Conservation (phyloP, 2,797 vertebrate species). For the Sylvilagus floridanus region DNA sequence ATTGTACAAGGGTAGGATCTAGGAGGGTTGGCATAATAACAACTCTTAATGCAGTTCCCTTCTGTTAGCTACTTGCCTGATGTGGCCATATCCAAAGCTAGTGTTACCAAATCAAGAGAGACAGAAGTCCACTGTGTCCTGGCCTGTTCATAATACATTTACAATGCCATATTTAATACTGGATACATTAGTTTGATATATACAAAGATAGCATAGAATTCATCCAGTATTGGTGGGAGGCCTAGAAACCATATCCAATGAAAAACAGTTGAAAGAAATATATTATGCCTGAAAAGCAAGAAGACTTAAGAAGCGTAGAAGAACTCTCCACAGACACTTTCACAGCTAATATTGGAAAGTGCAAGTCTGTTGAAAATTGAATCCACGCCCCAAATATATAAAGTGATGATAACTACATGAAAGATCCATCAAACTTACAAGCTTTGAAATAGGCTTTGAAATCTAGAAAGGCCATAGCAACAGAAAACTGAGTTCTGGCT, state of each 20-base stretch:
- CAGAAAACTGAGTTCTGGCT: not conserved
- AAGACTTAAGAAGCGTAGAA: not conserved
- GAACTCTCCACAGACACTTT: not conserved
- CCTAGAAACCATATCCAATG: slow-evolving; percentile 52
- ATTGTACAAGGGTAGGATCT: not conserved
- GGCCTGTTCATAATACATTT: not conserved
- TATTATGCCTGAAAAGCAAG: not conserved
- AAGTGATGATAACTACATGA: not conserved
- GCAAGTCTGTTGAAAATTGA: not conserved
- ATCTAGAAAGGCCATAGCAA: not conserved
- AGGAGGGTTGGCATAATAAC: not conserved
- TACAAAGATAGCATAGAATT: not conserved
- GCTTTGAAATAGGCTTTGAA: slow-evolving; percentile 11
- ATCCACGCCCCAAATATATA: not conserved
- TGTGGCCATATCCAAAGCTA: not conserved
- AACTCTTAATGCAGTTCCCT: not conserved
- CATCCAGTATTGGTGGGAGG: slow-evolving; percentile 20
- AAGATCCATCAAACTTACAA: not conserved
- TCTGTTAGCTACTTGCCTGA: not conserved
- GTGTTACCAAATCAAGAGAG: not conserved
- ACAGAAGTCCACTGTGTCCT: not conserved
- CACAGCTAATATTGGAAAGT: not conserved
- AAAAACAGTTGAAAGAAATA: slow-evolving; percentile 33
- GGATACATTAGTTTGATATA: not conserved
- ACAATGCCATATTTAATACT: not conserved